Base-by-base conservation (phyloP, 2,113 vertebrate species). In the Vicugna pacos region DNA sequence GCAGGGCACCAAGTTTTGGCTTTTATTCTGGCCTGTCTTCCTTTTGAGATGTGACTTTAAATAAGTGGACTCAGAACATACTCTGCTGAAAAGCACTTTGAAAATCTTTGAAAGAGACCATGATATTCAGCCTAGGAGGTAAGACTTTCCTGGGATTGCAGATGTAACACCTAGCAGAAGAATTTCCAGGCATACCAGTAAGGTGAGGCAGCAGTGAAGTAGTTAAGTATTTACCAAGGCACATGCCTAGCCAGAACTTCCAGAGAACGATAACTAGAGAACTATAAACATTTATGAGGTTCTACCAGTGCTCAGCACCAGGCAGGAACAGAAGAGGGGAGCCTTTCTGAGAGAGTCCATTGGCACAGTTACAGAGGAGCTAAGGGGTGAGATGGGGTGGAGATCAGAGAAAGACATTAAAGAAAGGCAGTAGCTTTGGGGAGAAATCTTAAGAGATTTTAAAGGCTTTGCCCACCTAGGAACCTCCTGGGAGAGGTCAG, bases 11-110 rank as follows among this genome's bases (percentile, higher is more conserved):
- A 60, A 80, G 5, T 35, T 84, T 69, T 73, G 35, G 8, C 72
- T 90, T 90, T 94, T 86, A 28, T 65, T 88, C n/a, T 90, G 32
- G 38, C 62, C 81, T n/a, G 46, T 93, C 32, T 95, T 50, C 32
- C n/a, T 32, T 56, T 88, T 62, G 15, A 92, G 30, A 50, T 89
- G 14, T 67, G 89, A 38, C 46, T 87, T 92, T 73, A 54, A 97
- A 35, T 64, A 76, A 80, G n/a, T 32, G 20, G 15, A 1, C 32
- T 91, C 12, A 90, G n/a, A 97, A 56, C 30, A n/a, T 67, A 69
- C 30, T 92, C 35, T 90, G 76, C 72, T 95, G 64, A 60, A 94
- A 69, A 77, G 58, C 88, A 46, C 35, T 80, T 88, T 93, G 48
- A 62, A 93, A 76, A 62, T 86, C 26, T 82, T 89, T 79, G 46